phyloP scores from a whole-genome alignment of 2,888 invertebrate genomes.

The Phymatocera aterrima region DNA sequence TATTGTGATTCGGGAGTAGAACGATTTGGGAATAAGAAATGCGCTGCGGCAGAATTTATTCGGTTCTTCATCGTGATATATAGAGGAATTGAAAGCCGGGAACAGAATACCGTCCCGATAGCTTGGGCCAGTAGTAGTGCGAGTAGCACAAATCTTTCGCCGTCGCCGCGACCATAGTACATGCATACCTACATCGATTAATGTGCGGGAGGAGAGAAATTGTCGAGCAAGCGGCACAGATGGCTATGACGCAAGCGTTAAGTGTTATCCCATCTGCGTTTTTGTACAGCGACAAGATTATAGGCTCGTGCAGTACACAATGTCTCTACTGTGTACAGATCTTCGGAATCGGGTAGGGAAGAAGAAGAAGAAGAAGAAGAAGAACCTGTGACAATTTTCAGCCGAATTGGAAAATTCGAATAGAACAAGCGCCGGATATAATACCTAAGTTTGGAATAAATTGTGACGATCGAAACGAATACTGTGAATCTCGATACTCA shows the following conservation, averaged over 20 bases:
- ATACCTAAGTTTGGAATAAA: neutral
- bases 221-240: conserved; percentile 8
- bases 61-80: neutral
- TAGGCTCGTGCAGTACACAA: too few species aligned
- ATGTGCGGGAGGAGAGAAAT: neutral
- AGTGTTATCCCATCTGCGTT: conserved; percentile 41
- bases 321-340: too few species aligned
- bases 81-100: neutral
- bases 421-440: too few species aligned
- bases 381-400: too few species aligned
- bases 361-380: neutral
- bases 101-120: neutral
- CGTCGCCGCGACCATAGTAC: neutral
- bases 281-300: conserved; percentile 4
- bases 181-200: conserved; percentile 15
- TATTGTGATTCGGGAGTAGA: neutral
- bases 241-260: conserved; percentile 36
- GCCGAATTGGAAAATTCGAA: too few species aligned
- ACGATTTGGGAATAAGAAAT: conserved; percentile 26
- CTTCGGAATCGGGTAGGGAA: neutral
- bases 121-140: neutral
- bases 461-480: neutral
- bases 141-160: conserved; percentile 19
- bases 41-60: neutral
- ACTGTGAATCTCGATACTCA: neutral